These are phyloP conservation scores for Panopea generosa DNA, from an alignment of 2,888 invertebrate species.

Conservation along the genomic window DNA sequence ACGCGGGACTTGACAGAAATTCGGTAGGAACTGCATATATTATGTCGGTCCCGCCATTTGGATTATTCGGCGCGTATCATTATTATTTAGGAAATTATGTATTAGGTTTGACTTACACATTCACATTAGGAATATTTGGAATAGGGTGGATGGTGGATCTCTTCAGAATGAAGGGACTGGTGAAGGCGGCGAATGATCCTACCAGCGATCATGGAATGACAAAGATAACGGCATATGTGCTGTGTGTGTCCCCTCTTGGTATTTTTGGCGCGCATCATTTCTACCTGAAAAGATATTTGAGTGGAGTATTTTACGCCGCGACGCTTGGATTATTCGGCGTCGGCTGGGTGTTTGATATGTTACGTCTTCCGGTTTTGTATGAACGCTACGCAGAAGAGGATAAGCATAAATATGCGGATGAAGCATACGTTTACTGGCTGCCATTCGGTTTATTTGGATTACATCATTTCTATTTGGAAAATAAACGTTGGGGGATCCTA, in stretches of 20 bases:
- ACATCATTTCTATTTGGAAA: constrained; percentile 64
- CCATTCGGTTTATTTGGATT: constrained; percentile 63
- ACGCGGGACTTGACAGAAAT: constrained; percentile 51
- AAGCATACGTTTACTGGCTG: constrained; percentile 63
- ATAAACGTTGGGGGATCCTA: constrained; percentile 58
- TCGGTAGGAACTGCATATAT: constrained; percentile 58
- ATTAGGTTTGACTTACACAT: constrained; percentile 57
- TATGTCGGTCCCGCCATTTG: constrained; percentile 60
- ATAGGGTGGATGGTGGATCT: constrained; percentile 60
- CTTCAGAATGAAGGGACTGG: constrained; percentile 58
- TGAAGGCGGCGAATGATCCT: constrained; percentile 55
- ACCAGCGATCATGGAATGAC: constrained; percentile 59
- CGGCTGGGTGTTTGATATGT: constrained; percentile 60
- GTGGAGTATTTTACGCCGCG: constrained; percentile 51
- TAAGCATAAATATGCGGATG: constrained; percentile 64
- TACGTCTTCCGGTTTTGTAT: constrained; percentile 57
- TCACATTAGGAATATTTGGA: constrained; percentile 54
- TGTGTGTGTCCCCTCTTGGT: constrained; percentile 58
- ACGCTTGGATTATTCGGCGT: constrained; percentile 59
- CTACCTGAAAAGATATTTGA: constrained; percentile 54
- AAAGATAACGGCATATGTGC: constrained; percentile 57
- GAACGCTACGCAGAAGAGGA: constrained; percentile 62
- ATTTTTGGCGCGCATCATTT: constrained; percentile 61
- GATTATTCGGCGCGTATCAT: constrained; percentile 60
- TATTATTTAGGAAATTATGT: constrained; percentile 59